Evolutionary conservation across 1,140 invertebrate genomes (phyloP).

Genomic region (Parasteatoda tepidariorum): DNA sequence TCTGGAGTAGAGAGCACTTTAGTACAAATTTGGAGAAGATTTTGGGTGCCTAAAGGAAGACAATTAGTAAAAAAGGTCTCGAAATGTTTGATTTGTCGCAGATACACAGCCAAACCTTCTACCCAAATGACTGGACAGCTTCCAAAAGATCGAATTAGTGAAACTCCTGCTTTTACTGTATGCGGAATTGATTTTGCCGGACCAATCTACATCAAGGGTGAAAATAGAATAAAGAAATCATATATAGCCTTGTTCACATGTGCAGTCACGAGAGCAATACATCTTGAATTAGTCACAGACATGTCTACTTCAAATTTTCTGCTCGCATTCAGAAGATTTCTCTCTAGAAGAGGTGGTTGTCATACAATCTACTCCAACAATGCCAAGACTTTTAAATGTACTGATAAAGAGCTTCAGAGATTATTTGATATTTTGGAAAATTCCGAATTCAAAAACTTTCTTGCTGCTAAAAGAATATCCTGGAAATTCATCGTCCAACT

Average conservation of each 20-base stretch:
- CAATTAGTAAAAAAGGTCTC: background rate
- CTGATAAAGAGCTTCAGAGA: background rate
- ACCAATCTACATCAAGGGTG: constrained; percentile 66
- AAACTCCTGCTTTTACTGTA: constrained; percentile 64
- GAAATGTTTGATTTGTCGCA: constrained; percentile 3
- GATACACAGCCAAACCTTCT: background rate
- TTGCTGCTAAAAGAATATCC: background rate
- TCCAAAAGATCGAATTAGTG: background rate
- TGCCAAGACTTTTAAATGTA: constrained; percentile 34
- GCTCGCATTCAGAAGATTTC: constrained; percentile 67
- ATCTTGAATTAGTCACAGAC: constrained; percentile 68
- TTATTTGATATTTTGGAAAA: background rate
- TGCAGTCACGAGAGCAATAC: constrained; percentile 68
- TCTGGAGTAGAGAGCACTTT: background rate
- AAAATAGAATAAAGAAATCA: constrained; percentile 65
- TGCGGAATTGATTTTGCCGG: constrained; percentile 69
- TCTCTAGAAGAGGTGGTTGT: too few relatives aligned
- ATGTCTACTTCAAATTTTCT: constrained; percentile 68
- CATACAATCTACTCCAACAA: too few relatives aligned
- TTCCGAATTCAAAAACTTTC: background rate
- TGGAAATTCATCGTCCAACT: constrained; percentile 10
- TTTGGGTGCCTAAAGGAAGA: background rate
- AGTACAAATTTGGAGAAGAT: background rate
- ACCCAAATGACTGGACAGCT: constrained; percentile 8
- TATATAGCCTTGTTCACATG: constrained; percentile 68